phyloP scores from a whole-genome alignment of 2,888 invertebrate genomes.

The Fragum fragum region DNA sequence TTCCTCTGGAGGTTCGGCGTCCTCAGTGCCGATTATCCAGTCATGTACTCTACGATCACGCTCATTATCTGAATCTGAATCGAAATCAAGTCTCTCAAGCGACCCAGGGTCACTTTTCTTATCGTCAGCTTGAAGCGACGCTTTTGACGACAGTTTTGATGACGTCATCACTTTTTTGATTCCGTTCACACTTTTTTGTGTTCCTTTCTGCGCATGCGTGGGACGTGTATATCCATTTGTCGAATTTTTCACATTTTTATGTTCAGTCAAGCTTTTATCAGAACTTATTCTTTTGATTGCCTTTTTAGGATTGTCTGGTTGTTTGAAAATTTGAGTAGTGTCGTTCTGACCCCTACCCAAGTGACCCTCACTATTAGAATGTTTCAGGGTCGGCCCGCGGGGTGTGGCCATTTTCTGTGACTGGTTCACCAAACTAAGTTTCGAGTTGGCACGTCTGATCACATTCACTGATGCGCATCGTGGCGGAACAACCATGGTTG shows the following conservation, averaged over 20 bases:
- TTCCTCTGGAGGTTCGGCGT: conserved; percentile 68
- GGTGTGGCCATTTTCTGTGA: conserved; percentile 50
- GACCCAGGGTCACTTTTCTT: conserved; percentile 42
- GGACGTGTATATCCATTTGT: conserved; percentile 16
- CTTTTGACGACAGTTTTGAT: conserved; percentile 66
- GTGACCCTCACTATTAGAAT: conserved; percentile 51
- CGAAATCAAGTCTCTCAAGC: conserved; percentile 44
- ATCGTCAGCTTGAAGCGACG: conserved; percentile 49
- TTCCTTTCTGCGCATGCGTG: background rate
- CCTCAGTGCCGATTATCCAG: conserved; percentile 71
- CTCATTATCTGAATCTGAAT: conserved; percentile 70
- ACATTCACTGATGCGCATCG: conserved; percentile 29
- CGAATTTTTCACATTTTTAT: conserved; percentile 37
- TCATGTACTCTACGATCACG: conserved; percentile 68
- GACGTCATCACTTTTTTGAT: conserved; percentile 36
- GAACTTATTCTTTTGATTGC: conserved; percentile 56
- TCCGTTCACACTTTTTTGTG: conserved; percentile 31
- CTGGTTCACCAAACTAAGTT: conserved; percentile 56
- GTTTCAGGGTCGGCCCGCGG: conserved; percentile 25
- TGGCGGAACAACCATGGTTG: conserved; percentile 26
- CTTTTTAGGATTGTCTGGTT: background rate
- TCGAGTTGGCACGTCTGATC: conserved; percentile 49
- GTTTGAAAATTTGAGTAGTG: background rate
- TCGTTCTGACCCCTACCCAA: conserved; percentile 14
- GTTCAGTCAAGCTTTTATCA: conserved; percentile 51